Base-by-base conservation (phyloP, 2,888 invertebrate species). In the Criorhina ranunculi region DNA sequence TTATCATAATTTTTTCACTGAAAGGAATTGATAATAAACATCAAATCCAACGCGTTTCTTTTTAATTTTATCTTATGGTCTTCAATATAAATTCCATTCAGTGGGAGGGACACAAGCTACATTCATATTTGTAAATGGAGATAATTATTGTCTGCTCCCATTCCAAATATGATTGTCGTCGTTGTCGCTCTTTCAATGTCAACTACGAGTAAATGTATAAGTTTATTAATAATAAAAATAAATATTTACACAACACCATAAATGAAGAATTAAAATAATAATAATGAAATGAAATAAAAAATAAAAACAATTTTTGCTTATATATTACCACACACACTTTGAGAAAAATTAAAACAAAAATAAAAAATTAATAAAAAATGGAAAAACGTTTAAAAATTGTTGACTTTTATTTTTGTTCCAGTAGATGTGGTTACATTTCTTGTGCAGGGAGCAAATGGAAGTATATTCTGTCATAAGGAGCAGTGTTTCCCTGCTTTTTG, bases 201-300 rank as follows among this genome's bases (percentile, higher is more conserved):
- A 78, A 59, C 73, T 75, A 24, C 24, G 24, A 24, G 24, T 49
- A 57, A 85, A 44, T 64, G 42, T 55, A 33, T 72, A 72, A 70
- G 60, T 76, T 69, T 79, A 72, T 86, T 81, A 60, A 78, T 72
- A 76, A 82, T 64, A 76, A 82, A 72, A 72, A 53, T 72, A 86
- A 72, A 87, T 86, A 87, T 87, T 82, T 76, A 87, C 81, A 76
- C 86, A 75, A 86, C 75, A 87, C 86, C 77, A 70, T 46, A 55
- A 64, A 72, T 60, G 42, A 60, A 44, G 49, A 55, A 76, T 51
- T 75, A 24, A 67, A 62, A 60, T 44, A 33, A 69, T 12, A 81
- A 78, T 51, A 66, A 66, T 37, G n/a, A 67, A 33, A 53, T 40
- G 12, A 44, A 72, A 57, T 33, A 57, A 82, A 77, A 37, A 42